These are phyloP conservation scores for Tapera naevia DNA, from an alignment of 2,797 vertebrate species.

Conservation along the genomic window DNA sequence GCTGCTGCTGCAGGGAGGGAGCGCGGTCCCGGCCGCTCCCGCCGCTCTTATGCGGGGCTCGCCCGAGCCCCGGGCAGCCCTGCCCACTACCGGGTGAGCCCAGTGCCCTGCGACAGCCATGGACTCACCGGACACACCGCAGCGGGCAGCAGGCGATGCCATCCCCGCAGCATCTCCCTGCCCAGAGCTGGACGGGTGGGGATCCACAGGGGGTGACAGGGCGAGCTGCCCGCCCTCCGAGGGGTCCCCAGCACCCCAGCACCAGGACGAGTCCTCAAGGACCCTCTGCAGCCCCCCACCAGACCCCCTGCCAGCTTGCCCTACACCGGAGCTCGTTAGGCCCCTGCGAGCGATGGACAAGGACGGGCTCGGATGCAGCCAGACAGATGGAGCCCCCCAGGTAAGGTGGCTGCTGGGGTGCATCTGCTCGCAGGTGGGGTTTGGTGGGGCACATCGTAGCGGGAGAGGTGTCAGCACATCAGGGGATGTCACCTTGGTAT, in stretches of 20 bases:
- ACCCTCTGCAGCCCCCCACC: not conserved
- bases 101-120: not conserved
- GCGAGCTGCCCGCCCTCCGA: not conserved
- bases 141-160: not conserved
- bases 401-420: conserved; percentile 35
- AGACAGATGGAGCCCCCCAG: conserved; percentile 26
- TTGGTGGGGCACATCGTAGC: too few species aligned
- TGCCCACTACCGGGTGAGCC: not conserved
- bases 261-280: not conserved
- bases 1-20: not conserved
- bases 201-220: not conserved
- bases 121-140: not conserved
- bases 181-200: not conserved
- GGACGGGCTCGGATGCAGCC: not conserved
- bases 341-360: not conserved
- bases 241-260: not conserved
- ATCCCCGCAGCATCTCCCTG: not conserved
- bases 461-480: not conserved
- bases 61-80: not conserved
- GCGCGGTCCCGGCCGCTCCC: not conserved
- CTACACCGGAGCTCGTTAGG: not conserved
- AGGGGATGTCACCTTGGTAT: not conserved
- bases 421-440: accelerated
- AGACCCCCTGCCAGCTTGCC: not conserved
- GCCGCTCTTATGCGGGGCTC: conserved; percentile 4